Percentiles rank a stretch among this genome's conserved stretches.
phyloP scores from a whole-genome alignment of 2,797 vertebrate species.

The Pseudochirops cupreus region DNA sequence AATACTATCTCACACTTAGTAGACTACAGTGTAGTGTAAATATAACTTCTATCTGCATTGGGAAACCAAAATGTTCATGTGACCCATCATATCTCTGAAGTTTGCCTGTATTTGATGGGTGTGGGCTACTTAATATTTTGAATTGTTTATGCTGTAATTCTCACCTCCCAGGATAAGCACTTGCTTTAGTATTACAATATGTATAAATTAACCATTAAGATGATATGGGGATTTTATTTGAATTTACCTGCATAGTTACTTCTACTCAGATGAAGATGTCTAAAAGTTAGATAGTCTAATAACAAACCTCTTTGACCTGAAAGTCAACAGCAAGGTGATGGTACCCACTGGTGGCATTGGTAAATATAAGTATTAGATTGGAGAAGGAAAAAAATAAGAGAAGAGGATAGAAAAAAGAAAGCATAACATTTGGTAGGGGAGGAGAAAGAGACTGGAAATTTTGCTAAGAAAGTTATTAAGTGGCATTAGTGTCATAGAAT shows the following conservation, averaged over 20 bases:
- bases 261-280: background rate
- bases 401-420: background rate
- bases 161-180: slow-evolving; percentile 58
- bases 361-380: background rate
- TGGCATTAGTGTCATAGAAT: background rate
- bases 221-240: slow-evolving; percentile 61
- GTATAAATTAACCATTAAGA: slow-evolving; percentile 68
- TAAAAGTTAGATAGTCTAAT: background rate
- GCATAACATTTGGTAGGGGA: background rate
- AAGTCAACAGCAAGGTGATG: background rate
- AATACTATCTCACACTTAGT: background rate
- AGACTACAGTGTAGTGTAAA: background rate
- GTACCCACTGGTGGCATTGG: background rate
- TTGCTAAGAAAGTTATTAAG: background rate
- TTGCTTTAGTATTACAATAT: slow-evolving; percentile 74
- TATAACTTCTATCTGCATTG: background rate
- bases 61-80: background rate
- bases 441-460: background rate
- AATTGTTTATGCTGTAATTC: slow-evolving; percentile 74
- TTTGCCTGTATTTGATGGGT: slow-evolving; percentile 20
- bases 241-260: slow-evolving; percentile 27
- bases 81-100: background rate
- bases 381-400: background rate
- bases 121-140: slow-evolving; percentile 57
- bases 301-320: background rate